phyloP scores from a whole-genome alignment of 2,113 vertebrate genomes.

The Lipotes vexillifer region DNA sequence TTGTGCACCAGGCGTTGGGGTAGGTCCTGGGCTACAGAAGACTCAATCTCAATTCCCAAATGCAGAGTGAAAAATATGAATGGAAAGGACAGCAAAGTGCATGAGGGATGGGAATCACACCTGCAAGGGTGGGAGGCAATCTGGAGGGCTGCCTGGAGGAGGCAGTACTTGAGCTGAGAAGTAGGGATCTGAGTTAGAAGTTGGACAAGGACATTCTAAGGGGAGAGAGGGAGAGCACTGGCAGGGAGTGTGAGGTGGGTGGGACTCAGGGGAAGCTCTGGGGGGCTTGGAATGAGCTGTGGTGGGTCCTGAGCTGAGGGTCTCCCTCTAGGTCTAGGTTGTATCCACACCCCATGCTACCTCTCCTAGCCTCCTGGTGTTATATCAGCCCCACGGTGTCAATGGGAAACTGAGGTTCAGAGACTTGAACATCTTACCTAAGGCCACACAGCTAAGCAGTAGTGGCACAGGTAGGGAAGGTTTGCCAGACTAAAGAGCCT shows the following conservation, averaged over 20 bases:
- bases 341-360: not conserved
- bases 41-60: not conserved
- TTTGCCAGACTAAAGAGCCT: no score
- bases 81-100: not conserved
- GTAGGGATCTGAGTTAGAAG: not conserved
- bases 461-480: not conserved
- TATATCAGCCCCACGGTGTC: not conserved
- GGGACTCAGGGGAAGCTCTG: not conserved
- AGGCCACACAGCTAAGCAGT: not conserved
- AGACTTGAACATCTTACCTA: not conserved
- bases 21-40: not conserved
- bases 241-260: not conserved
- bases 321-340: not conserved
- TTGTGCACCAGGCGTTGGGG: rapidly evolving
- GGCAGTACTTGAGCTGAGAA: not conserved
- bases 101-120: not conserved
- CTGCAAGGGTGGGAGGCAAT: not conserved
- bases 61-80: rapidly evolving
- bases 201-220: not conserved
- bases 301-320: not conserved
- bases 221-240: not conserved
- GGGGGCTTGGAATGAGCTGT: not conserved
- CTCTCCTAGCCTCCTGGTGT: not conserved
- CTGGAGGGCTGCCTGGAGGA: not conserved
- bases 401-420: not conserved